phyloP scores from a whole-genome alignment of 2,113 vertebrate species.

The Dasyurus viverrinus region DNA sequence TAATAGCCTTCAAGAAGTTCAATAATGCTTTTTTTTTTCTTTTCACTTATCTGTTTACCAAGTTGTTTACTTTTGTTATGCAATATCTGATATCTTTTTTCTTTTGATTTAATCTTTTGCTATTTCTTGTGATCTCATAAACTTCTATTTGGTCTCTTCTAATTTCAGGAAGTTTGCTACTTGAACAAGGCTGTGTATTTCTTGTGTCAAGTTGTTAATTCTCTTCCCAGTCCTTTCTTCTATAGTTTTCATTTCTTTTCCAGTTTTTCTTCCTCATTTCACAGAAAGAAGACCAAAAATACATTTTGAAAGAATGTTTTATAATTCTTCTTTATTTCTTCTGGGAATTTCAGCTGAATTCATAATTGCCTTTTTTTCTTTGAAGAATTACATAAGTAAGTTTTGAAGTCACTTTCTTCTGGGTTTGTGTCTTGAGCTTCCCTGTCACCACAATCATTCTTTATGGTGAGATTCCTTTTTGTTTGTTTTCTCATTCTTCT shows the following conservation, averaged over 20 bases:
- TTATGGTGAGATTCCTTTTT: neutral
- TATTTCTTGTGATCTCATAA: neutral
- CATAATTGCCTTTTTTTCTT: neutral
- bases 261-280: neutral
- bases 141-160: neutral
- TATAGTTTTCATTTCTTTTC: neutral
- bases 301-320: neutral
- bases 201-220: too few relatives aligned
- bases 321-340: too few relatives aligned
- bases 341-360: neutral
- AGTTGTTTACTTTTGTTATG: neutral
- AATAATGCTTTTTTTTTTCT: neutral
- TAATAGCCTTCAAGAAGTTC: too few relatives aligned
- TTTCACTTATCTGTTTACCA: too few relatives aligned
- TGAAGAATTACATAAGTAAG: neutral
- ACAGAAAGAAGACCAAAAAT: neutral
- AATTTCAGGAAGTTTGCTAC: neutral
- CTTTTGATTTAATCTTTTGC: too few relatives aligned
- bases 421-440: too few relatives aligned
- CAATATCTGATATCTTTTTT: neutral
- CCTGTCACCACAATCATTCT: neutral
- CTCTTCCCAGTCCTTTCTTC: too few relatives aligned
- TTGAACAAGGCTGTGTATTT: neutral
- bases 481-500: neutral
- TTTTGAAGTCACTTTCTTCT: neutral